Evolutionary conservation across 2,888 invertebrate species (phyloP), one percentile per base, ranked within the genome.

Genomic region (Drosophila aldrichi): DNA sequence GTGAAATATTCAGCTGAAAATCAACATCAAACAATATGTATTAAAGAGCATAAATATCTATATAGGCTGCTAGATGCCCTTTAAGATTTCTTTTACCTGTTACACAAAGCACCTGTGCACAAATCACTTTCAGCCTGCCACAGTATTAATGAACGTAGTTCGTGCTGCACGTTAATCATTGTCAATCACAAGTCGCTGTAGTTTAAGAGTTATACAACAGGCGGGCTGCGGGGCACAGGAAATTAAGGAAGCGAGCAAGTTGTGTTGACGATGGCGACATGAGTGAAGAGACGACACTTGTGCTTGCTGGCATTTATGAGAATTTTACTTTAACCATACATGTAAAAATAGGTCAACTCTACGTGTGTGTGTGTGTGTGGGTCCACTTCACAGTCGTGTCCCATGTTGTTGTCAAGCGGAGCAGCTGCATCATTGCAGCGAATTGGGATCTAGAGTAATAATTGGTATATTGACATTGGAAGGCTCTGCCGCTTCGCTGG

Each of bases 331-430:
- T 51, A 29, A 36, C 55, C 57, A 38, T 60, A 36, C 20, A 46
- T 88, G 64, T 76, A 79, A 76, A 82, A 82, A 85, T 82, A 76
- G 67, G 56, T 66, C 32, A 62, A 60, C 49, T 70, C 25, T 58
- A 12, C 59, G 41, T 48, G 56, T 55, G 36, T 38, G 5, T 36
- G 16, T 22, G 34, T 20, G 18, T 8, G 18, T 20, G 20, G 8
- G 29, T 46, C 29, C 34, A 25, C 16, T 25, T 1, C 9, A 43
- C 0, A 12, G 14, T n/a, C n/a, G n/a, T 14, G 7, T 14, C 20
- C 20, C 43, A 8, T n/a, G 48, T n/a, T 16, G 46, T 25, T 16
- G 25, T 9, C 46, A 1, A 25, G 3, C 16, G 25, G n/a, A 29
- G n/a, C 58, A 52, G 40, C 41, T 60, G 25, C 34, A 54, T 69